Conservation (phyloP, 2,888 invertebrate species). For the Cremastinae sp. region DNA sequence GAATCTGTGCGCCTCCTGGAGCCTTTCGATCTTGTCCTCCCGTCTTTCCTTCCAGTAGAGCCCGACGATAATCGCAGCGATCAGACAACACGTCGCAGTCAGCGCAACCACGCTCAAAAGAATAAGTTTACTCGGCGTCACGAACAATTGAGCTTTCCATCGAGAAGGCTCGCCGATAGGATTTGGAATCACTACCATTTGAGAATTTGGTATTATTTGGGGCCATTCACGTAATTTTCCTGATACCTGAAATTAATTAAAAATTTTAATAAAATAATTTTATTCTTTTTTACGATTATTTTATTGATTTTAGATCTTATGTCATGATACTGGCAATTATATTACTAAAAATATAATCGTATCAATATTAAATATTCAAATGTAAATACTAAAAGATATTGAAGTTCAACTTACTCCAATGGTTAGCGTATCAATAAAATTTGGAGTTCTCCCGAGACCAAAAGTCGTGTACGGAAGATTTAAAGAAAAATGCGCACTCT, state of each 20-base stretch:
- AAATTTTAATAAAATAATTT: not conserved
- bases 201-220: slow-evolving; percentile 98
- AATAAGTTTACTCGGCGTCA: slow-evolving; percentile 96
- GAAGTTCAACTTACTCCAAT: slow-evolving; percentile 84
- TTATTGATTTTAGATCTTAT: no score
- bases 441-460: slow-evolving; percentile 98
- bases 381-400: slow-evolving; percentile 23
- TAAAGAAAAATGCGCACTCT: slow-evolving; percentile 95
- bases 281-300: no score
- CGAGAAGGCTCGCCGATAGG: slow-evolving; percentile 88
- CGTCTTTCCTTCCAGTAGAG: slow-evolving; percentile 95
- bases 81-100: slow-evolving; percentile 91
- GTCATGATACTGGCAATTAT: no score
- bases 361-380: no score
- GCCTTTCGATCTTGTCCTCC: slow-evolving; percentile 89
- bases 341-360: no score
- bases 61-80: slow-evolving; percentile 91
- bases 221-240: slow-evolving; percentile 87
- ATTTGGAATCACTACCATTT: slow-evolving; percentile 96
- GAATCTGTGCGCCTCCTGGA: slow-evolving; percentile 91
- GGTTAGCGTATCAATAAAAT: slow-evolving; percentile 95
- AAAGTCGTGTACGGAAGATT: slow-evolving; percentile 97
- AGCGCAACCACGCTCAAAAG: slow-evolving; percentile 94
- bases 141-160: slow-evolving; percentile 96
- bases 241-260: slow-evolving; percentile 69